Conservation (phyloP, 2,888 invertebrate genomes). For the Pandemis cinnamomeana region DNA sequence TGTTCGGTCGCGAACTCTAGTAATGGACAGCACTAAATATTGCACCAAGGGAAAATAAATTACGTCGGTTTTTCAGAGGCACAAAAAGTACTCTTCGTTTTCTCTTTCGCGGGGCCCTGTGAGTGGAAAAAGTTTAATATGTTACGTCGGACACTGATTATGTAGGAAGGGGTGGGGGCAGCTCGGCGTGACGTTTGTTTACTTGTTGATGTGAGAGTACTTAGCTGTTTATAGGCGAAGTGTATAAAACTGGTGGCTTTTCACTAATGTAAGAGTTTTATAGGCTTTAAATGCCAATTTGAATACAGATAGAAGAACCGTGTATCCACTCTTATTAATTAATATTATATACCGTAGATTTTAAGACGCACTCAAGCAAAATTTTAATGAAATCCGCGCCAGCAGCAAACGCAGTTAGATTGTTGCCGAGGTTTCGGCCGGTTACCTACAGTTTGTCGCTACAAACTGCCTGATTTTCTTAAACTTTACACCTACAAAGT, state of each 20-base stretch:
- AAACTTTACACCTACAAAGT: constrained; percentile 43
- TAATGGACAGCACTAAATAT: constrained; percentile 85
- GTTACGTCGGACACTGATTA: constrained; percentile 62
- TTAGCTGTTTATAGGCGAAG: constrained; percentile 11
- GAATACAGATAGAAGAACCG: not conserved
- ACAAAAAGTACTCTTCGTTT: constrained; percentile 80
- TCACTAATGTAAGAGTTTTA: not conserved
- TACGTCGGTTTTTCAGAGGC: constrained; percentile 79
- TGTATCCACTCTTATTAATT: not conserved
- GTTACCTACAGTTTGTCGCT: constrained; percentile 20
- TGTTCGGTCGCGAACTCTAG: constrained; percentile 83
- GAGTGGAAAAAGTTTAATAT: constrained; percentile 78
- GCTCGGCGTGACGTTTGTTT: constrained; percentile 28
- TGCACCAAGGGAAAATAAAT: constrained; percentile 83
- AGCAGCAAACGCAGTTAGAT: not conserved
- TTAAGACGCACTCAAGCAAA: not conserved
- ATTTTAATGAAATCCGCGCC: not conserved
- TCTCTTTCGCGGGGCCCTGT: constrained; percentile 69
- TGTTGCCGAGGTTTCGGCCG: not conserved
- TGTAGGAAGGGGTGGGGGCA: constrained; percentile 50
- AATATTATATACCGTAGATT: not conserved
- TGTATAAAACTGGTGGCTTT: not conserved
- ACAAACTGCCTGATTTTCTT: constrained; percentile 32
- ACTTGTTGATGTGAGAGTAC: constrained; percentile 34
- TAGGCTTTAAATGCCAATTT: too few species aligned